Conservation (phyloP, 2,797 vertebrate genomes). For the Florisuga fusca region DNA sequence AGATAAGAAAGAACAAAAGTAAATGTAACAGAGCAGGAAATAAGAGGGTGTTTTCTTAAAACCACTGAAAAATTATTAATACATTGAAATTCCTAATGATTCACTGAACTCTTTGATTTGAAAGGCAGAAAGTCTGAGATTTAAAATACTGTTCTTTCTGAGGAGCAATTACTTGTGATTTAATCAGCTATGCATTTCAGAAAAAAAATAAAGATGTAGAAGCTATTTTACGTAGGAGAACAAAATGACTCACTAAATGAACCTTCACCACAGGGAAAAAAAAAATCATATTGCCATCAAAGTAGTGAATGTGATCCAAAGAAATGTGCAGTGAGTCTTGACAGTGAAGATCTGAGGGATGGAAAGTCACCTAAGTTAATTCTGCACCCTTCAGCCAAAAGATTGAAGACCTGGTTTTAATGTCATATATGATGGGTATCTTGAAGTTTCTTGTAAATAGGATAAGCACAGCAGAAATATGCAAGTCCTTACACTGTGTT, state of each 20-base stretch:
- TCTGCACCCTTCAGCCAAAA: constrained; percentile 28
- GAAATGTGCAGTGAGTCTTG: constrained; percentile 49
- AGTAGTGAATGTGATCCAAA: constrained; percentile 66
- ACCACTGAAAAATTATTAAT: constrained; percentile 57
- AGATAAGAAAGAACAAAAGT: constrained; percentile 61
- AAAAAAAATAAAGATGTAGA: constrained; percentile 19
- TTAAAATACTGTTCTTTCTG: constrained; percentile 65
- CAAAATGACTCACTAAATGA: constrained; percentile 75
- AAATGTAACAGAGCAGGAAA: constrained; percentile 46
- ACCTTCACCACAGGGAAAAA: constrained; percentile 57
- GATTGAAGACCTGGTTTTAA: background rate
- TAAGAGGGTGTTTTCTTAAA: constrained; percentile 47
- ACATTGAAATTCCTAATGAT: constrained; percentile 69
- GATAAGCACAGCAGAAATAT: background rate
- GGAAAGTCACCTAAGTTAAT: constrained; percentile 57
- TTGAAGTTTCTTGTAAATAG: background rate
- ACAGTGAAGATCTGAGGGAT: constrained; percentile 37
- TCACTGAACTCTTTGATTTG: constrained; percentile 73
- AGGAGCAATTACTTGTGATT: constrained; percentile 77
- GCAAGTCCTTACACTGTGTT: background rate
- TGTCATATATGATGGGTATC: background rate
- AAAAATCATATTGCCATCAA: constrained; percentile 65
- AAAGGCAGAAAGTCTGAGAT: constrained; percentile 74
- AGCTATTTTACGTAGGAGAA: constrained; percentile 72
- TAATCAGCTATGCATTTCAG: constrained; percentile 70